Conservation (phyloP, 92 coral and sea anemone species). For the Palythoa grandiflora region DNA sequence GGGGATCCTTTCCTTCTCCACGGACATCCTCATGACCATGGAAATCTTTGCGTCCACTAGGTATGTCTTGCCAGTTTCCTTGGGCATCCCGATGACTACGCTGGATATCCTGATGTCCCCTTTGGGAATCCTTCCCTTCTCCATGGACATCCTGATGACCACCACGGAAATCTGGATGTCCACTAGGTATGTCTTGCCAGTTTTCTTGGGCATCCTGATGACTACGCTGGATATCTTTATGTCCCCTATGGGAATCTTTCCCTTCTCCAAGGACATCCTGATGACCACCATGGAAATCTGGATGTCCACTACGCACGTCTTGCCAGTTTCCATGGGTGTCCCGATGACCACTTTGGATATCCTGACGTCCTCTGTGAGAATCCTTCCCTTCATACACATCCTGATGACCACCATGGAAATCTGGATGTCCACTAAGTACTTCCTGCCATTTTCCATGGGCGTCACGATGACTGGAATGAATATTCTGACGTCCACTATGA, state of each 20-base stretch:
- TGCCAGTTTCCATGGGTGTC: slow-evolving; percentile 2
- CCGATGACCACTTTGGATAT: not conserved
- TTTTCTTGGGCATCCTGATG: not conserved
- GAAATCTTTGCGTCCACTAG: too few species aligned
- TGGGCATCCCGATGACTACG: not conserved
- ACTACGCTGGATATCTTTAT: not conserved
- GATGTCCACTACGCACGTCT: not conserved
- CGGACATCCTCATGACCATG: not conserved
- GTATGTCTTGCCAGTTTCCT: not conserved
- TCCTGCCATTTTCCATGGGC: not conserved
- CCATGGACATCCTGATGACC: not conserved
- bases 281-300: not conserved
- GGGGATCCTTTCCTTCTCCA: not conserved
- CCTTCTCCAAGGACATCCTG: not conserved
- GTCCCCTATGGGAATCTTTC: not conserved
- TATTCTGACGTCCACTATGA: not conserved
- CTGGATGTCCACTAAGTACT: not conserved
- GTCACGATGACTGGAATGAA: not conserved
- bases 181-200: not conserved
- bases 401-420: not conserved
- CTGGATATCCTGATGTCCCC: not conserved
- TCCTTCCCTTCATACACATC: not conserved
- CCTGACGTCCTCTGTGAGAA: not conserved
- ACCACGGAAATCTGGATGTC: not conserved
- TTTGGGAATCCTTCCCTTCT: not conserved